phyloP scores from a whole-genome alignment of 1,140 invertebrate genomes.

The Sycophaga agraensis region DNA sequence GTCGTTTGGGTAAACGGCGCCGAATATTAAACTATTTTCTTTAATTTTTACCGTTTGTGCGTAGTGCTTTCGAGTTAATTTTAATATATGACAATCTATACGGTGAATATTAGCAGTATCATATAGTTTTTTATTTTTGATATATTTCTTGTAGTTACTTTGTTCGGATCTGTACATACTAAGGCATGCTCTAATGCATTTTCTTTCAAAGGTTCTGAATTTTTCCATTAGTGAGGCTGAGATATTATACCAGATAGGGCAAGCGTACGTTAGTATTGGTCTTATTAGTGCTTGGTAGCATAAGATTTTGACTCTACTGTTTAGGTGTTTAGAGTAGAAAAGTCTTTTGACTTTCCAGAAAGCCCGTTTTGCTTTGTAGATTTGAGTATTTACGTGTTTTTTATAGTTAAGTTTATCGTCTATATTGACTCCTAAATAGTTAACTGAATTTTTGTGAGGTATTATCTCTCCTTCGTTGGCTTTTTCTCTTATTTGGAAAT shows the following conservation, averaged over 20 bases:
- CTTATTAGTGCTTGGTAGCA: background rate
- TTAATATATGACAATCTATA: conserved; percentile 2
- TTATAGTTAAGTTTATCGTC: too few species aligned
- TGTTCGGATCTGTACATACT: background rate
- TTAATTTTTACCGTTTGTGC: background rate
- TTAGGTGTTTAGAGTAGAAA: background rate
- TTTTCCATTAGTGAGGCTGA: background rate
- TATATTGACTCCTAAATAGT: too few species aligned
- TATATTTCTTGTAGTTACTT: conserved; percentile 7
- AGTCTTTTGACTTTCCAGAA: background rate
- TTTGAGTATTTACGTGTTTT: too few species aligned
- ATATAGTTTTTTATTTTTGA: background rate
- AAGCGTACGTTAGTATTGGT: conserved; percentile 8
- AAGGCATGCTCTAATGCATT: background rate
- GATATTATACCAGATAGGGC: conserved; percentile 10
- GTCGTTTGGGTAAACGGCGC: background rate
- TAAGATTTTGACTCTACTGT: background rate
- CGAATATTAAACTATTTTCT: too few species aligned
- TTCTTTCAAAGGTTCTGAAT: background rate
- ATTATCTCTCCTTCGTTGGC: too few species aligned
- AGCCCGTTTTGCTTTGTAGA: too few species aligned
- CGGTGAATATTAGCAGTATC: background rate
- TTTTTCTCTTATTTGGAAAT: too few species aligned
- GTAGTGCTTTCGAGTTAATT: conserved; percentile 7
- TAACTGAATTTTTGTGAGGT: too few species aligned